Conservation (phyloP, 1,140 invertebrate genomes). For the Lucilia cuprina region DNA sequence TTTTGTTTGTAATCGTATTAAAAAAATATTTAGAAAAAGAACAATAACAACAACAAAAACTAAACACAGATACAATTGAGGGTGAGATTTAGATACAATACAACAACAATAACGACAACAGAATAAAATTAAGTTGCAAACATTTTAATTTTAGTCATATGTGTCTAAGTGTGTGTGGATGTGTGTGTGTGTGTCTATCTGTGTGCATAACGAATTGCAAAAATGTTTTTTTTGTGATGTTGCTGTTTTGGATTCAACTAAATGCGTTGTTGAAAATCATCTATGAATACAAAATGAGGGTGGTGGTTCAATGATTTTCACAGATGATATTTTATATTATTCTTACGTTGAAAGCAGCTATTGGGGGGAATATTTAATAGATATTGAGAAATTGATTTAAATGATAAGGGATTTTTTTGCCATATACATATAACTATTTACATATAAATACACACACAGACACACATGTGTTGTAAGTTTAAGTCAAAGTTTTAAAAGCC, state of each 20-base stretch:
- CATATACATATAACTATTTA: background rate
- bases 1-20: background rate
- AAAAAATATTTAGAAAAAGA: background rate
- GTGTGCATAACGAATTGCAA: slow-evolving; percentile 26
- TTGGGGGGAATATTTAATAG: background rate
- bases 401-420: background rate
- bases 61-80: background rate
- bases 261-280: background rate
- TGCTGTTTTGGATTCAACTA: background rate
- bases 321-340: background rate
- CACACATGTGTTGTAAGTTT: background rate
- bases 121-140: slow-evolving; percentile 3
- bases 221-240: background rate
- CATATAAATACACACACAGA: background rate
- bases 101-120: background rate
- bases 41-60: background rate
- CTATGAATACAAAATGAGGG: slow-evolving; percentile 13
- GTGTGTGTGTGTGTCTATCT: no score
- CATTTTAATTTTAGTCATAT: background rate
- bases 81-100: slow-evolving; percentile 15
- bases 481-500: background rate
- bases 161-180: background rate
- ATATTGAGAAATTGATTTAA: background rate
- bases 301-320: slow-evolving; percentile 17
- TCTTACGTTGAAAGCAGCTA: background rate